Evolutionary conservation across 2,888 invertebrate genomes (phyloP).

Genomic region (Danaus chrysippus): DNA sequence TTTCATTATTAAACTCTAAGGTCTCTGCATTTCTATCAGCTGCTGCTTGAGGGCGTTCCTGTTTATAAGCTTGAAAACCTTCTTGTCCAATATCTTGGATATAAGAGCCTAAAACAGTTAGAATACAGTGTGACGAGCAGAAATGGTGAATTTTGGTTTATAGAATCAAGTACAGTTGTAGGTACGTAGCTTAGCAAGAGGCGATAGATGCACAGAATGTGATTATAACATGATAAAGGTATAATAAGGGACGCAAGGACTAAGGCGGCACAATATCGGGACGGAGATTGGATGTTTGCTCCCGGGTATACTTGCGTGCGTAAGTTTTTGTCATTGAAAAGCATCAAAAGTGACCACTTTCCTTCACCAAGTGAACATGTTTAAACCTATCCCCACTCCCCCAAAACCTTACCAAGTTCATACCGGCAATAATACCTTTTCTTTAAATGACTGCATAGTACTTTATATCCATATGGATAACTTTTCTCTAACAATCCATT

Average conservation of each 20-base stretch:
- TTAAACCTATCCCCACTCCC: too few relatives aligned
- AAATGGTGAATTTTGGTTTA: constrained; percentile 10
- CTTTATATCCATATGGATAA: too few relatives aligned
- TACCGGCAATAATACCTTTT: too few relatives aligned
- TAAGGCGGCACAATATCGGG: neutral
- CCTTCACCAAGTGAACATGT: too few relatives aligned
- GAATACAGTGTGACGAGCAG: neutral
- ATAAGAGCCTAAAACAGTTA: constrained; percentile 1
- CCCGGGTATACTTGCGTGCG: too few relatives aligned
- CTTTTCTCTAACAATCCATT: too few relatives aligned
- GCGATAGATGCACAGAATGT: constrained; percentile 13
- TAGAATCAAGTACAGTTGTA: neutral
- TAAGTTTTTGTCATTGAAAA: too few relatives aligned
- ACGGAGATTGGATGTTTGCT: constrained; percentile 9
- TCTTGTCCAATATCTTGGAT: constrained; percentile 13
- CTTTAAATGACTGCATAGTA: too few relatives aligned
- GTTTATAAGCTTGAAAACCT: constrained; percentile 30
- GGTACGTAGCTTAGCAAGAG: constrained; percentile 17
- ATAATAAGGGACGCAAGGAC: too few relatives aligned
- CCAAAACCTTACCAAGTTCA: too few relatives aligned
- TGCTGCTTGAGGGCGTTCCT: constrained; percentile 60
- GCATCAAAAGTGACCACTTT: too few relatives aligned
- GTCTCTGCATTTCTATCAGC: constrained; percentile 62
- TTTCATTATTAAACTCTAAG: constrained; percentile 60
- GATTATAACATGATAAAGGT: too few relatives aligned